Evolutionary conservation across 2,797 vertebrate genomes (phyloP).

Genomic region (Avahi laniger): DNA sequence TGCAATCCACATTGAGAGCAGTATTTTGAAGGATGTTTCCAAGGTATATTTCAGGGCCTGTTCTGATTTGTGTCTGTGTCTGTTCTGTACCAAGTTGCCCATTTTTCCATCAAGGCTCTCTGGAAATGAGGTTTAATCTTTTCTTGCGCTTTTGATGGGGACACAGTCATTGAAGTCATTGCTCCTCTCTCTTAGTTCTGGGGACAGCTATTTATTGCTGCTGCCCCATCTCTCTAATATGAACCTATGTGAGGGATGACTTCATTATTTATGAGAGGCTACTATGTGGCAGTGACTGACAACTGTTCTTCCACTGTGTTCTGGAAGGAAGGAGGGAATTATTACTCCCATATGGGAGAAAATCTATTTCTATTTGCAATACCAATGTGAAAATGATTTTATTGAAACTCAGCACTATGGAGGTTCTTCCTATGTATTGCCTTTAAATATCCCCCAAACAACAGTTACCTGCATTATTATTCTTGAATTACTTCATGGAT

Average conservation of each 20-base stretch:
- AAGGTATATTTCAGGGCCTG: too few relatives aligned
- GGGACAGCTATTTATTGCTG: neutral
- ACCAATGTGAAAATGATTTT: neutral
- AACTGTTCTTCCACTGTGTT: neutral
- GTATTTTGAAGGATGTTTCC: neutral
- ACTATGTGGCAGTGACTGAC: neutral
- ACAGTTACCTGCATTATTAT: neutral
- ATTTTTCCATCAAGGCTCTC: neutral
- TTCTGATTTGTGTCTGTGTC: too few relatives aligned
- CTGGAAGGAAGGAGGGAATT: neutral
- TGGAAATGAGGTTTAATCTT: neutral
- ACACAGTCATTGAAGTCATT: too few relatives aligned
- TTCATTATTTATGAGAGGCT: neutral
- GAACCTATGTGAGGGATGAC: too few relatives aligned
- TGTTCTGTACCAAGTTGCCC: fast-evolving
- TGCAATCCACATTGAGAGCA: fast-evolving
- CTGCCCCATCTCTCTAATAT: fast-evolving
- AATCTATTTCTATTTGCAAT: neutral
- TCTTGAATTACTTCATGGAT: neutral
- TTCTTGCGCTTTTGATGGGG: neutral
- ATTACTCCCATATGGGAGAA: neutral
- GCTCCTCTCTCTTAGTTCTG: neutral
- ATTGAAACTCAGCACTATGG: neutral
- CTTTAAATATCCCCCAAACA: neutral
- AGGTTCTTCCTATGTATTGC: neutral